These are phyloP conservation scores for Chlamydotis undulata DNA, from an alignment of 2,113 vertebrate genomes.

Conservation along the genomic window DNA sequence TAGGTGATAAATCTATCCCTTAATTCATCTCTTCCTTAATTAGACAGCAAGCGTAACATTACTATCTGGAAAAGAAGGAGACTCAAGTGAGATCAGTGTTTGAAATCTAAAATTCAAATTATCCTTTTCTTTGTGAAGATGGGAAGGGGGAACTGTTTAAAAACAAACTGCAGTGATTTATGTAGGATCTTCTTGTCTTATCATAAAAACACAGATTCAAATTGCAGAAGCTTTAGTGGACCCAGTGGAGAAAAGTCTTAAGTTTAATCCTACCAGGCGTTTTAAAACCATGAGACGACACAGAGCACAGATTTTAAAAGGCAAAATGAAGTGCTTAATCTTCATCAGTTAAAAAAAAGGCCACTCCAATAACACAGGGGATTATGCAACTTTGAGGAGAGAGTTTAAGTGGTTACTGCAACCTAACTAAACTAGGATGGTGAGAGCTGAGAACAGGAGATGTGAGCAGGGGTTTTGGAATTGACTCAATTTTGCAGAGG, in stretches of 20 bases:
- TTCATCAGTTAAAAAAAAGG: slow-evolving; percentile 15
- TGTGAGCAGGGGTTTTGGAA: rapidly evolving
- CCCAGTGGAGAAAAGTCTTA: background rate
- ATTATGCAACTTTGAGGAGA: background rate
- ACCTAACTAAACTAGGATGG: rapidly evolving
- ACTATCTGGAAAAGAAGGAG: slow-evolving; percentile 7
- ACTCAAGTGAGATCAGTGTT: background rate
- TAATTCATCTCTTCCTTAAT: slow-evolving; percentile 44
- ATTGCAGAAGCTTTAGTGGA: slow-evolving; percentile 16
- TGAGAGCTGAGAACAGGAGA: background rate
- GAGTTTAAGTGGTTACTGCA: background rate
- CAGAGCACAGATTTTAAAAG: background rate
- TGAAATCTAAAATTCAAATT: slow-evolving; percentile 43
- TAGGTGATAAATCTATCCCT: background rate
- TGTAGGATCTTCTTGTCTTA: slow-evolving; percentile 9
- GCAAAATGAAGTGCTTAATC: slow-evolving; percentile 36
- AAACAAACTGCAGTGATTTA: slow-evolving; percentile 3
- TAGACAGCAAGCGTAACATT: background rate
- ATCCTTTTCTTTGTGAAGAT: background rate
- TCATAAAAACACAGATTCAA: background rate
- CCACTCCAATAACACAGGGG: background rate
- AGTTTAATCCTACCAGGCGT: slow-evolving; percentile 33
- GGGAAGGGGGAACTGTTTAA: background rate
- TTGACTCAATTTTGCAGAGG: background rate
- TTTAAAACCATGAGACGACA: background rate